These are phyloP conservation scores for Nematostella vectensis DNA, from an alignment of 92 coral and sea anemone genomes.

Conservation along the genomic window DNA sequence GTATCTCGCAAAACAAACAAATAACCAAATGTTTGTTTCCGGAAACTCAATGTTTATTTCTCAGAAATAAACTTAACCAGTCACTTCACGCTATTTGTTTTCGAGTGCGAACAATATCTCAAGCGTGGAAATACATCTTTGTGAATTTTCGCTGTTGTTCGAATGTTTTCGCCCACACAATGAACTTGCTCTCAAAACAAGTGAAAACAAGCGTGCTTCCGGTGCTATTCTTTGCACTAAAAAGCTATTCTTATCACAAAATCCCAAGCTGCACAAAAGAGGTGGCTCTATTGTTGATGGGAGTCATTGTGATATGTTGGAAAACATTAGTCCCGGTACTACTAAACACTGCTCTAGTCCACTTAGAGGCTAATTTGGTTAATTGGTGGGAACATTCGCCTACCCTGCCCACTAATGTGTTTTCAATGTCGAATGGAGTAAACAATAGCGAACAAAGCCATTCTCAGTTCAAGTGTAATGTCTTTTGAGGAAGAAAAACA, in stretches of 20 bases:
- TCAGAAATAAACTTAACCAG: too few relatives aligned
- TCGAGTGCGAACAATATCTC: background rate
- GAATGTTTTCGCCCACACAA: background rate
- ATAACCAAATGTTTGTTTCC: too few relatives aligned
- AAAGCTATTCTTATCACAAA: slow-evolving; percentile 21
- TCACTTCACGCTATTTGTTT: background rate
- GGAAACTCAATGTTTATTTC: too few relatives aligned
- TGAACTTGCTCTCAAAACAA: background rate
- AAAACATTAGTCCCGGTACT: slow-evolving; percentile 5
- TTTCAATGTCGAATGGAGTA: too few relatives aligned
- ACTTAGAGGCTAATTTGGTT: background rate
- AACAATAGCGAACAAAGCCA: too few relatives aligned
- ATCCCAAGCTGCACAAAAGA: slow-evolving; percentile 12
- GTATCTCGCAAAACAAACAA: too few relatives aligned
- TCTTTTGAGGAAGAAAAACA: too few relatives aligned
- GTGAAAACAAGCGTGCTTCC: slow-evolving; percentile 48
- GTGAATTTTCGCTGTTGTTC: background rate
- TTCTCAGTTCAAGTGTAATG: too few relatives aligned
- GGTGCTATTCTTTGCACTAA: slow-evolving; percentile 23
- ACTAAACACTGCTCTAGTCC: background rate
- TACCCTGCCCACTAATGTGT: background rate
- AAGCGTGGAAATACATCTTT: slow-evolving; percentile 1
- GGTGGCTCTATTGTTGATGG: slow-evolving; percentile 23
- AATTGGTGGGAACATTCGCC: background rate
- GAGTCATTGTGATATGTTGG: slow-evolving; percentile 14